These are phyloP conservation scores for Okamejei kenojei DNA, from an alignment of 2,797 vertebrate genomes.

Conservation along the genomic window DNA sequence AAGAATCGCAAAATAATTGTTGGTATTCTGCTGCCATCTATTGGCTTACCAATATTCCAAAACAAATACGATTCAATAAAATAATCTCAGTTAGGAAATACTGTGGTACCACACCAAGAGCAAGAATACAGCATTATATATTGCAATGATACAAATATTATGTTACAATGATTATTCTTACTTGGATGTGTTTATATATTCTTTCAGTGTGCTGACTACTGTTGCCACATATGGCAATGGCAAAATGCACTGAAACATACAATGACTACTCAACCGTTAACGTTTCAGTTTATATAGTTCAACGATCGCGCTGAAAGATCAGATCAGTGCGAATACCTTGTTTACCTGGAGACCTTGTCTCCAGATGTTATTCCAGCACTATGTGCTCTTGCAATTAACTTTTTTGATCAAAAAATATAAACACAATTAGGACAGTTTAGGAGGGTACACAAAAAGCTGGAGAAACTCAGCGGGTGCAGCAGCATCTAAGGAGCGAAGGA, in stretches of 20 bases:
- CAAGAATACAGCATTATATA: not conserved
- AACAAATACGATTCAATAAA: not conserved
- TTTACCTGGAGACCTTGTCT: not conserved
- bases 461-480: no score
- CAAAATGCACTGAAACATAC: not conserved
- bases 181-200: not conserved
- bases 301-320: not conserved
- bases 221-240: not conserved
- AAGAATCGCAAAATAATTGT: not conserved
- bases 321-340: not conserved
- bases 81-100: not conserved
- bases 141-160: not conserved
- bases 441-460: no score
- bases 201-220: not conserved
- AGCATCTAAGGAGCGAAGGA: no score
- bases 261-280: not conserved
- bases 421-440: not conserved
- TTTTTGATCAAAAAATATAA: not conserved
- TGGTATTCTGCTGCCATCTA: slow-evolving; percentile 32
- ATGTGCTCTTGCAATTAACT: not conserved
- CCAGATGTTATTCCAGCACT: no score
- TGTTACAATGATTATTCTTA: not conserved
- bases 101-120: not conserved
- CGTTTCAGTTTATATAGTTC: not conserved
- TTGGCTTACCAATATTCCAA: not conserved